Evolutionary conservation across 2,888 invertebrate species (phyloP).

Genomic region (Autographa gamma): DNA sequence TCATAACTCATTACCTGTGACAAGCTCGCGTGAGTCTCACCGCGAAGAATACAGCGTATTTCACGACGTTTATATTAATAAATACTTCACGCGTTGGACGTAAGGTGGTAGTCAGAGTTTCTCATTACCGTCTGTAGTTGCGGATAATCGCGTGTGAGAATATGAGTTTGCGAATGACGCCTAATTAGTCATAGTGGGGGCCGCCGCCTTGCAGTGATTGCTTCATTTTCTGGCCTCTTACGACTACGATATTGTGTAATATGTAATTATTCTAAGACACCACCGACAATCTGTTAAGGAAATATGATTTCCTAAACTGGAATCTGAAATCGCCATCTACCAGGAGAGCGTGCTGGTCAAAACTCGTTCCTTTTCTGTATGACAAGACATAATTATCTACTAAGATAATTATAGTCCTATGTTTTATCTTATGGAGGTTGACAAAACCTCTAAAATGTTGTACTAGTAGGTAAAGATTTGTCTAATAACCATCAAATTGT

Average conservation of each 20-base stretch:
- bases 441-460: background rate
- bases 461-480: too few species aligned
- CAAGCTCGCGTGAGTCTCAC: conserved; percentile 55
- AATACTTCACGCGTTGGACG: conserved; percentile 49
- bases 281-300: conserved; percentile 3
- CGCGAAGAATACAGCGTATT: conserved; percentile 35
- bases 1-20: conserved; percentile 61
- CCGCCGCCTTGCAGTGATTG: conserved; percentile 35
- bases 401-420: too few species aligned
- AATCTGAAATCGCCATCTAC: too few species aligned
- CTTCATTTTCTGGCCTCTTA: conserved; percentile 38
- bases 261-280: background rate
- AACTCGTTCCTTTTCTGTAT: too few species aligned
- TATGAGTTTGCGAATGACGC: conserved; percentile 51
- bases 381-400: too few species aligned
- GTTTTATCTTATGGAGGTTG: background rate
- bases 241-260: conserved; percentile 3
- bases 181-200: conserved; percentile 47
- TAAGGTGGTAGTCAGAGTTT: conserved; percentile 43
- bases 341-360: too few species aligned
- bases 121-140: conserved; percentile 51
- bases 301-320: background rate
- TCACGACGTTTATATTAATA: conserved; percentile 57
- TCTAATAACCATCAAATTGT: too few species aligned
- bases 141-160: conserved; percentile 41